A percentile compares a stretch with the other conserved stretches of the same genome.
Conservation (phyloP, 2,113 vertebrate species). For the Dipodomys ordii region DNA sequence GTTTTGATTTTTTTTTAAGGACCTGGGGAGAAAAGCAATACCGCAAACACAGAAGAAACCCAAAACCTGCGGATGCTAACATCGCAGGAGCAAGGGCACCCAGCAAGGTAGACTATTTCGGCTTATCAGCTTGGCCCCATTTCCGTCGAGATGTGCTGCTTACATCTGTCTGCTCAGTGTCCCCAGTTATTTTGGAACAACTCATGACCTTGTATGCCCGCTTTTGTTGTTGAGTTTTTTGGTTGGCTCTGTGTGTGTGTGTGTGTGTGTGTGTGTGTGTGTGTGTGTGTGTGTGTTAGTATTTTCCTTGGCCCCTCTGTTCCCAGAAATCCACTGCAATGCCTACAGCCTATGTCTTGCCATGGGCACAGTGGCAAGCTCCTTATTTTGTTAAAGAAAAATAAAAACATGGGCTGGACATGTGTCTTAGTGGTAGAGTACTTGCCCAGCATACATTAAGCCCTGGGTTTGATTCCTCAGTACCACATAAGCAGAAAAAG, state of each 20-base stretch:
- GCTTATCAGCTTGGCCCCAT: neutral
- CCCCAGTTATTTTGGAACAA: conserved; percentile 36
- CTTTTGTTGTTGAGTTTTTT: neutral
- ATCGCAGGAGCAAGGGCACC: neutral
- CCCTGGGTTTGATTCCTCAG: too few relatives aligned
- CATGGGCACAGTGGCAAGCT: too few relatives aligned
- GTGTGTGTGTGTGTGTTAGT: too few relatives aligned
- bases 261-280: too few relatives aligned
- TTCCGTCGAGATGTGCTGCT: neutral
- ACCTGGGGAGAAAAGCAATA: neutral
- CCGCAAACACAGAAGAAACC: neutral
- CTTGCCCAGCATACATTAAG: too few relatives aligned
- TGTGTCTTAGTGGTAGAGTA: too few relatives aligned
- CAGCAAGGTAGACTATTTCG: neutral
- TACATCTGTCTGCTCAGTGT: neutral
- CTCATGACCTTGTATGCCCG: conserved; percentile 2
- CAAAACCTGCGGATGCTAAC: neutral
- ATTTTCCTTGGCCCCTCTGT: neutral
- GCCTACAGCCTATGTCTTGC: neutral
- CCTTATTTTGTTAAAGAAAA: neutral
- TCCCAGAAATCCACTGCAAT: neutral
- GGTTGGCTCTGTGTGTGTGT: too few relatives aligned
- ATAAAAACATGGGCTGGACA: neutral
- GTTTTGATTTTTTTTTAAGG: neutral
- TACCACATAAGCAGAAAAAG: too few relatives aligned